A percentile compares a stretch with the other conserved stretches of the same genome.
Conservation (phyloP, 2,113 vertebrate species). For the Phalacrocorax brasilianus region DNA sequence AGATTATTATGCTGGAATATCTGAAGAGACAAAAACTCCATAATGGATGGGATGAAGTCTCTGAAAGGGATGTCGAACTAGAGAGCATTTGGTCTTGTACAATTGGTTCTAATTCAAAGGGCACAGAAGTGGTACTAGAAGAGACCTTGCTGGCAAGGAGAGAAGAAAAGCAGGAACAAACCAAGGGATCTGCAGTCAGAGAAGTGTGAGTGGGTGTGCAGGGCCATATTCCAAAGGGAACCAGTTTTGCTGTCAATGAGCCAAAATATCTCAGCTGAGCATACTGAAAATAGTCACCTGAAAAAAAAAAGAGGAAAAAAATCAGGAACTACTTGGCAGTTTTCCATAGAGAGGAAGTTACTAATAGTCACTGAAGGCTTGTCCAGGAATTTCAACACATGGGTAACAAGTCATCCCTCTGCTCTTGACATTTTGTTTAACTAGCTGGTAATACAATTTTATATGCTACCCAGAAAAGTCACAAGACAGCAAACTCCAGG, state of each 20-base stretch:
- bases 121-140: background rate
- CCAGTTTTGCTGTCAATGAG: background rate
- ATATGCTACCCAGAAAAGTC: background rate
- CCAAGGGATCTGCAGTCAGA: background rate
- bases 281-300: background rate
- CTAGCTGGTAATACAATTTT: background rate
- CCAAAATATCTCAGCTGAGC: background rate
- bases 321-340: background rate
- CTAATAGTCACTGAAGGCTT: background rate
- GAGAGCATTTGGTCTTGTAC: background rate
- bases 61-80: background rate
- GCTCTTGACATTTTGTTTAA: background rate
- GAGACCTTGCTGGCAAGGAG: background rate
- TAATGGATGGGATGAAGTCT: background rate
- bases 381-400: background rate
- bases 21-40: background rate
- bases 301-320: background rate
- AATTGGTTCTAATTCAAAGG: background rate
- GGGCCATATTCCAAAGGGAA: background rate
- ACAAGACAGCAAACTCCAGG: background rate
- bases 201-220: background rate
- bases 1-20: background rate
- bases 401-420: background rate
- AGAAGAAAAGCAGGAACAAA: background rate
- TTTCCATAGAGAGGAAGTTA: background rate